Evolutionary conservation across 1,140 invertebrate genomes (phyloP).

Genomic region (Anoplolepis gracilipes): DNA sequence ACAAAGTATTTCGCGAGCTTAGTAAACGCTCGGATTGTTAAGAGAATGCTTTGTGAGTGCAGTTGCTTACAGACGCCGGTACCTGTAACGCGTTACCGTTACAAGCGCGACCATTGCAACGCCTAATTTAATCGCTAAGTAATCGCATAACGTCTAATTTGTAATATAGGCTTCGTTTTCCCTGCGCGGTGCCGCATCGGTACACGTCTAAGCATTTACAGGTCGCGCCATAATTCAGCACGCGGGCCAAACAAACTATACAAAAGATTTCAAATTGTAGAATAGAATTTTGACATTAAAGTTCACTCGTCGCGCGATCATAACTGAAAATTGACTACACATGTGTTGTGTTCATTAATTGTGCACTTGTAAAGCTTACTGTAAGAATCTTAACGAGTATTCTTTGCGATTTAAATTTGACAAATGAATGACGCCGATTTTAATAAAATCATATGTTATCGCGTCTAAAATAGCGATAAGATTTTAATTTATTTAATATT

Average conservation of each 20-base stretch:
- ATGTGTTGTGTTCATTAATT: not conserved
- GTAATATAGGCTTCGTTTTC: conserved; percentile 70
- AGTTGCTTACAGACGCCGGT: conserved; percentile 41
- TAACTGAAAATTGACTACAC: not conserved
- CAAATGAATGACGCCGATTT: not conserved
- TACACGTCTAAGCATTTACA: conserved; percentile 66
- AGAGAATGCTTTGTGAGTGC: conserved; percentile 54
- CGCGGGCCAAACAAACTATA: conserved; percentile 33
- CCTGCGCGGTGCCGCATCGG: too few species aligned
- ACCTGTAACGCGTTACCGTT: conserved; percentile 16
- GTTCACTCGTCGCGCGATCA: not conserved
- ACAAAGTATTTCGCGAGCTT: conserved; percentile 58
- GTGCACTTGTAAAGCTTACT: not conserved
- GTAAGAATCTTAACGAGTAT: not conserved
- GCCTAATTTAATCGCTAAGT: conserved; percentile 72
- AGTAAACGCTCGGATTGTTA: conserved; percentile 59
- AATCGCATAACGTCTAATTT: conserved; percentile 72
- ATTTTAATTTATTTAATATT: conserved; percentile 4
- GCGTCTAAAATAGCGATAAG: not conserved
- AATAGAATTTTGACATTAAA: conserved; percentile 18
- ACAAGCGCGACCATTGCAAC: conserved; percentile 50
- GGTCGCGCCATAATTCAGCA: conserved; percentile 66
- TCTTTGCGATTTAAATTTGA: not conserved
- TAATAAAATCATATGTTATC: not conserved
- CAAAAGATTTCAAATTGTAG: conserved; percentile 2